These are phyloP conservation scores for Ormyrus pomaceus DNA, from an alignment of 2,888 invertebrate species.

Conservation along the genomic window DNA sequence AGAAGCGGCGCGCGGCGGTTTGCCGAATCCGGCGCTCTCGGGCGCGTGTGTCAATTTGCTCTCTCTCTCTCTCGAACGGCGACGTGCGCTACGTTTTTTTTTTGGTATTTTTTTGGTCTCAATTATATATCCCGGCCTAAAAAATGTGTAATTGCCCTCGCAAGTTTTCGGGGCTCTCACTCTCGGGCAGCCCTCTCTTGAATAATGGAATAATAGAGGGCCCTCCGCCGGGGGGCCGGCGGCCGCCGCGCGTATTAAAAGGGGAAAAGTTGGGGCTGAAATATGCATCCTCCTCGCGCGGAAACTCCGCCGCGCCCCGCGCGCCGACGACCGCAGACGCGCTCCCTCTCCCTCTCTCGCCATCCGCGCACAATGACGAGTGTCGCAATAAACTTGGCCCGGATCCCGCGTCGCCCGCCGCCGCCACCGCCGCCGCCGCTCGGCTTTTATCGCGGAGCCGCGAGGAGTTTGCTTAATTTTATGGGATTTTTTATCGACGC, in stretches of 20 bases:
- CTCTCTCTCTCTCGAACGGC: too few relatives aligned
- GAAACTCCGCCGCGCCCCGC: too few relatives aligned
- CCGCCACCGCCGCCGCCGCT: neutral
- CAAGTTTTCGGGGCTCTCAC: constrained; percentile 27
- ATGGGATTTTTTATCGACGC: constrained; percentile 75
- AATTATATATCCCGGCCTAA: constrained; percentile 35
- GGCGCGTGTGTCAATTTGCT: constrained; percentile 37
- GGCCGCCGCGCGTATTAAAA: constrained; percentile 34
- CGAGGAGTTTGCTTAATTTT: constrained; percentile 72
- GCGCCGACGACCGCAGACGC: too few relatives aligned
- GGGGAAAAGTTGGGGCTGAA: constrained; percentile 45
- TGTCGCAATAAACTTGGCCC: constrained; percentile 46
- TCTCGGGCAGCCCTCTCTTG: neutral
- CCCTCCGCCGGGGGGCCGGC: neutral
- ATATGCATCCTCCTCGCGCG: constrained; percentile 13
- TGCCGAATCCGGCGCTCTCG: neutral
- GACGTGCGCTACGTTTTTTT: too few relatives aligned
- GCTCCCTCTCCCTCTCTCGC: too few relatives aligned
- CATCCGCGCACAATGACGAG: constrained; percentile 46
- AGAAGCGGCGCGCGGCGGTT: constrained; percentile 65
- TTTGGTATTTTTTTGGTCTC: constrained; percentile 40
- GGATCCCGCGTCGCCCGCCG: neutral
- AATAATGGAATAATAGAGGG: constrained; percentile 21
- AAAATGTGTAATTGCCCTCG: constrained; percentile 41
- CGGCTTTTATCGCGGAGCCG: constrained; percentile 27